Percentiles rank a stretch among this genome's conserved stretches.
phyloP scores from a whole-genome alignment of 2,113 vertebrate species.

The Campylorhamphus procurvoides region DNA sequence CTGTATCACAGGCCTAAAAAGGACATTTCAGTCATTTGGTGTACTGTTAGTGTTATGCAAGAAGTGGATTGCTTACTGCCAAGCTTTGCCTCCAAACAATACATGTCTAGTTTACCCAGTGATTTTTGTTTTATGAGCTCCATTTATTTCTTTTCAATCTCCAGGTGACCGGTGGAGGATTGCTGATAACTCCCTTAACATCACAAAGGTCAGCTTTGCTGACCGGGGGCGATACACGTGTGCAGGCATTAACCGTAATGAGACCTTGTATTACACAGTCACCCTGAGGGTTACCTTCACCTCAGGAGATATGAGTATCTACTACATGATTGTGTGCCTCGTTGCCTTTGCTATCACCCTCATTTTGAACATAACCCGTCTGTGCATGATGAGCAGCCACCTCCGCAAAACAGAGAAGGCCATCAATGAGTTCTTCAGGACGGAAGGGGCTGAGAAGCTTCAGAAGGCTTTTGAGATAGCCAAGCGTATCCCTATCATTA shows the following conservation, averaged over 20 bases:
- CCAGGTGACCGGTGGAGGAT: constrained; percentile 85
- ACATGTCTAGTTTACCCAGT: not conserved
- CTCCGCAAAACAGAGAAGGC: constrained; percentile 91
- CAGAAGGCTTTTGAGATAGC: constrained; percentile 96
- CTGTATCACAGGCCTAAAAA: not conserved
- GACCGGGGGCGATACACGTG: constrained; percentile 93
- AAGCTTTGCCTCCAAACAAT: not conserved
- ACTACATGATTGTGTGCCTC: constrained; percentile 91
- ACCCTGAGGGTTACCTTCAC: constrained; percentile 88
- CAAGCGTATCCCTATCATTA: constrained; percentile 93
- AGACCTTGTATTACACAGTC: constrained; percentile 80
- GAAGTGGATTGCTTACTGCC: not conserved
- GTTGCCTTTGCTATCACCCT: constrained; percentile 89
- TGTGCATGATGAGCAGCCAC: constrained; percentile 95
- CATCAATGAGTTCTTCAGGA: constrained; percentile 96
- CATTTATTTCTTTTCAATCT: constrained; percentile 36
- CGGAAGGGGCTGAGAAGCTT: constrained; percentile 92
- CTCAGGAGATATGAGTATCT: constrained; percentile 87
- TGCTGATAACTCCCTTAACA: constrained; percentile 83
- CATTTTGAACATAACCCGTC: constrained; percentile 87
- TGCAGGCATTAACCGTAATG: not conserved
- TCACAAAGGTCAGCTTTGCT: constrained; percentile 84
- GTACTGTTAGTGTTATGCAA: not conserved
- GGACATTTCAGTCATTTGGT: not conserved
- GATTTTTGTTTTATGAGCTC: not conserved